phyloP scores from a whole-genome alignment of 2,888 invertebrate species.

The Dendrolimus houi region DNA sequence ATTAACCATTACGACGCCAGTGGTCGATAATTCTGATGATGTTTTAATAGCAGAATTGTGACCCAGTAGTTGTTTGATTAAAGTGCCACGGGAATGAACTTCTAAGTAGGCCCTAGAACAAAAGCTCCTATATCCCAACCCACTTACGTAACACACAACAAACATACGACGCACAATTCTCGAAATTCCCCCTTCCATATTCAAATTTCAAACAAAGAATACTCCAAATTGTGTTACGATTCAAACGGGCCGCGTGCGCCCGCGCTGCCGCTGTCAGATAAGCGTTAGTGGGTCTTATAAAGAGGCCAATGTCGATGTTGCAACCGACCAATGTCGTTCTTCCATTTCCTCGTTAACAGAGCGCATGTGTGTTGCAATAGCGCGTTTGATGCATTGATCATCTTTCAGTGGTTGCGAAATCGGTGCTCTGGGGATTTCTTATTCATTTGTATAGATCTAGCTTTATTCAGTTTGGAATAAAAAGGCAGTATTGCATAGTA shows the following conservation, averaged over 20 bases:
- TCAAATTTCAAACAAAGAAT: not conserved
- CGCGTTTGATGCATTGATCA: not conserved
- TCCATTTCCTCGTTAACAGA: constrained; percentile 46
- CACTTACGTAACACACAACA: not conserved
- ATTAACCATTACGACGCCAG: too few relatives aligned
- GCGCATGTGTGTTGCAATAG: not conserved
- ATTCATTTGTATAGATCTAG: too few relatives aligned
- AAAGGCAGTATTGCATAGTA: too few relatives aligned
- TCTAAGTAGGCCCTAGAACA: not conserved
- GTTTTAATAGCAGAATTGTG: too few relatives aligned
- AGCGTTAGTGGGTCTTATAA: constrained; percentile 63
- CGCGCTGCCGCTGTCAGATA: constrained; percentile 36
- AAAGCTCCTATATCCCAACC: not conserved
- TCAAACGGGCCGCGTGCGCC: constrained; percentile 19
- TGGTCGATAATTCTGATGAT: too few relatives aligned
- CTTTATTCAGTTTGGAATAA: too few relatives aligned
- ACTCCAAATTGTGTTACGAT: constrained; percentile 1
- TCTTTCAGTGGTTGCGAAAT: not conserved
- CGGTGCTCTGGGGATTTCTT: not conserved
- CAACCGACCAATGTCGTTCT: constrained; percentile 58
- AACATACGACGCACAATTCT: not conserved
- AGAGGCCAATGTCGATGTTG: constrained; percentile 71
- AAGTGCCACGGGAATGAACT: too few relatives aligned
- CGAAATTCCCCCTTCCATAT: not conserved
- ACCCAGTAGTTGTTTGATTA: too few relatives aligned